phyloP scores from a whole-genome alignment of 2,797 vertebrate species.

The Podarcis siculus region DNA sequence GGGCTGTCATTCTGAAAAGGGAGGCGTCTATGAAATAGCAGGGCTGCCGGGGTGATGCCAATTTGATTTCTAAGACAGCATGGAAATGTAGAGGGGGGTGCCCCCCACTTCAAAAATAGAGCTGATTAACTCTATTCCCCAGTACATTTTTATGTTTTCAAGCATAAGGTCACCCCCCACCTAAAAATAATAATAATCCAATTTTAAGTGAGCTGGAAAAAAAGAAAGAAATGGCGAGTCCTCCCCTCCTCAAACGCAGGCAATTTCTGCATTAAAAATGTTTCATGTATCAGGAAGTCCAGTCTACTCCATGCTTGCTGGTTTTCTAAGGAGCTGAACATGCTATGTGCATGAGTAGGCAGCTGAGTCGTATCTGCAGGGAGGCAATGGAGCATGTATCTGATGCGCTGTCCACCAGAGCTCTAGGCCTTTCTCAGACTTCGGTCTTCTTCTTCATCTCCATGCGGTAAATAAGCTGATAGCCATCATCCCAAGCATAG shows the following conservation, averaged over 20 bases:
- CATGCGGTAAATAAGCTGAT: conserved; percentile 95
- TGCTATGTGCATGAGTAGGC: background rate
- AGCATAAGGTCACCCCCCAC: background rate
- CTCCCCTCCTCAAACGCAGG: background rate
- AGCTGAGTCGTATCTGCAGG: background rate
- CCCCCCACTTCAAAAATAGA: background rate
- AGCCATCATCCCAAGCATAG: conserved; percentile 97
- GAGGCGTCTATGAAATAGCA: background rate
- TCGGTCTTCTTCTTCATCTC: conserved; percentile 88
- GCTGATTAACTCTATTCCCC: background rate
- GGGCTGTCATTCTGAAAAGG: background rate
- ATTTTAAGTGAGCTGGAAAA: background rate
- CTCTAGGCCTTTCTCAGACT: conserved; percentile 57
- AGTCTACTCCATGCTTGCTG: background rate
- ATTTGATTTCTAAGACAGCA: background rate
- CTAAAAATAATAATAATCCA: background rate
- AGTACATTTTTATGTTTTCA: background rate
- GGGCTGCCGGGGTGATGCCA: background rate
- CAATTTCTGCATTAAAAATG: background rate
- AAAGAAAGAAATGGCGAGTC: background rate
- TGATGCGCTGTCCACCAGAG: background rate
- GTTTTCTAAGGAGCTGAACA: background rate
- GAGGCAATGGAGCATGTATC: background rate
- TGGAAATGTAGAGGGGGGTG: background rate
- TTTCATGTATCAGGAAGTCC: conserved; percentile 9